Evolutionary conservation across 2,113 vertebrate species (phyloP).

Genomic region (Ptyas mucosa): DNA sequence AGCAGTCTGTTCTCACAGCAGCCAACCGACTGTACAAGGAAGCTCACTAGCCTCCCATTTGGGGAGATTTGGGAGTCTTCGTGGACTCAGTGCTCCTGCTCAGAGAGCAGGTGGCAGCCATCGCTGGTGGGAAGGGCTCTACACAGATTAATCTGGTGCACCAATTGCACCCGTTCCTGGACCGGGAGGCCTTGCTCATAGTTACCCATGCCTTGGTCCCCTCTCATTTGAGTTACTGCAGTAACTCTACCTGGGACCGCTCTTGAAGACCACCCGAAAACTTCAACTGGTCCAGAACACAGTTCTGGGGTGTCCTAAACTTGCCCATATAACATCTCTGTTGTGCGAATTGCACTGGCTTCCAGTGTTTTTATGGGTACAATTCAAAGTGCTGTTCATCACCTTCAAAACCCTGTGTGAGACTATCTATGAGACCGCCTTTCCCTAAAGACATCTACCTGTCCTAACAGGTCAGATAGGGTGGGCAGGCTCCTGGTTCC

Average conservation of each 20-base stretch:
- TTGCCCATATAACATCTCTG: background rate
- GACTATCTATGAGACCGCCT: background rate
- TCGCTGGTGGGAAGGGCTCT: background rate
- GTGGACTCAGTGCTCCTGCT: background rate
- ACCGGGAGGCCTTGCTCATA: background rate
- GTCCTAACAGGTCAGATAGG: background rate
- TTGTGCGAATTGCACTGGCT: background rate
- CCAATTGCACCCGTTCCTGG: background rate
- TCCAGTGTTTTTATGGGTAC: background rate
- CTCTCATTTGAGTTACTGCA: background rate
- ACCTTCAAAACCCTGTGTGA: background rate
- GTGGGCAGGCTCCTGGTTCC: background rate
- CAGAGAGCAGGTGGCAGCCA: background rate
- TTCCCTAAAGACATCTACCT: background rate
- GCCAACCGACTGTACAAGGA: background rate
- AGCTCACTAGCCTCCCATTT: background rate
- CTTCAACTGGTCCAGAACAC: background rate
- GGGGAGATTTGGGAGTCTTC: background rate
- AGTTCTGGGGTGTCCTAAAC: background rate
- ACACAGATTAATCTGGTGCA: background rate
- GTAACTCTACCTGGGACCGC: background rate
- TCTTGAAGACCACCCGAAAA: background rate
- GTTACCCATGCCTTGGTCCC: background rate
- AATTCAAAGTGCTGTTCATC: background rate
- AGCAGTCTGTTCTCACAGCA: background rate